Evolutionary conservation across 2,797 vertebrate species (phyloP).

Genomic region (Micromesistius poutassou): DNA sequence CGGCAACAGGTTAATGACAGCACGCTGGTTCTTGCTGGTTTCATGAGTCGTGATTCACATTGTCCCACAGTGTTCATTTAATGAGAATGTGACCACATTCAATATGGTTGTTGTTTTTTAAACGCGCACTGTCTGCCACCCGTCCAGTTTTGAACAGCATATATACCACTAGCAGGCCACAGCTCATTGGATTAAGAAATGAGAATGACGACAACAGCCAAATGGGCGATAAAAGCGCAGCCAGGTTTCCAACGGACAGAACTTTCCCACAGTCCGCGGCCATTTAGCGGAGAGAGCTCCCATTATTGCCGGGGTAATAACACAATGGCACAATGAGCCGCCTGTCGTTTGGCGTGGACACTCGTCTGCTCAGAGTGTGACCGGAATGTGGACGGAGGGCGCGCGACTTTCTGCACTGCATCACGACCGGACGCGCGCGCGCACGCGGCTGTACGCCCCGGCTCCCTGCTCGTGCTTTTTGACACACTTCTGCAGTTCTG

Average conservation of each 20-base stretch:
- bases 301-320: not conserved
- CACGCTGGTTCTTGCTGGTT: not conserved
- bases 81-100: too few relatives aligned
- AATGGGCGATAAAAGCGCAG: not conserved
- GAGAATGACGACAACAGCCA: not conserved
- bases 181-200: not conserved
- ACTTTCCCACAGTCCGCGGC: constrained; percentile 37
- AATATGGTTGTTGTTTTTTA: too few relatives aligned
- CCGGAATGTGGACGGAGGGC: constrained; percentile 11
- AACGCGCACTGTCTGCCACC: not conserved
- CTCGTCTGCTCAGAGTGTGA: constrained; percentile 26
- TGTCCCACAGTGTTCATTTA: too few relatives aligned
- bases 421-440: too few relatives aligned
- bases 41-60: too few relatives aligned
- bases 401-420: not conserved
- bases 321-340: constrained; percentile 21
- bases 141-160: not conserved
- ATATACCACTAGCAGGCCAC: not conserved
- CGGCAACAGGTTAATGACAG: not conserved
- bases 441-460: not conserved
- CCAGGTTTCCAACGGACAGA: not conserved
- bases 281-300: constrained; percentile 12
- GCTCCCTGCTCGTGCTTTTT: not conserved
- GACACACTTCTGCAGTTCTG: not conserved
- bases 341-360: constrained; percentile 12